These are phyloP conservation scores for Melanostoma scalare DNA, from an alignment of 2,888 invertebrate species.

Conservation along the genomic window DNA sequence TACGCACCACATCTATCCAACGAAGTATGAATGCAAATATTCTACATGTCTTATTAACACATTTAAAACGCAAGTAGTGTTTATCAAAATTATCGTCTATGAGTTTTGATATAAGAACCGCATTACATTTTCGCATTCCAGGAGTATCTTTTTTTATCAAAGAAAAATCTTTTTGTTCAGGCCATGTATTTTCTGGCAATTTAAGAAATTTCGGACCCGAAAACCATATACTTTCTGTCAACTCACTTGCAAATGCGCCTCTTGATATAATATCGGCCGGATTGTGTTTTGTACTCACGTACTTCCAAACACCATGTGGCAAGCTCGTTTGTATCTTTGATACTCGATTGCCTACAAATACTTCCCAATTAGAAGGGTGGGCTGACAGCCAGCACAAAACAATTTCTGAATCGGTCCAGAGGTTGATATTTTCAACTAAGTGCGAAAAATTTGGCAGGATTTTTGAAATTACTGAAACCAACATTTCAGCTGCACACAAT, in stretches of 20 bases:
- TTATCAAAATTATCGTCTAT: background rate
- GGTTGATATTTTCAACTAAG: background rate
- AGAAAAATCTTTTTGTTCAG: slow-evolving; percentile 3
- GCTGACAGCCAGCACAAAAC: background rate
- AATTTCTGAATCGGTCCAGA: slow-evolving; percentile 7
- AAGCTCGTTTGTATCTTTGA: slow-evolving; percentile 14
- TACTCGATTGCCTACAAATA: slow-evolving; percentile 3
- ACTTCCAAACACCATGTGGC: background rate
- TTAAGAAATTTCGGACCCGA: background rate
- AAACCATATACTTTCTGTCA: background rate
- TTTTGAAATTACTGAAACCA: background rate
- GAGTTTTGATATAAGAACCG: too few species aligned
- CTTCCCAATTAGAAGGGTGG: background rate
- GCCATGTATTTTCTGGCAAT: background rate
- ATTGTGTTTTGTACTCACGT: too few species aligned
- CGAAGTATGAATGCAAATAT: background rate
- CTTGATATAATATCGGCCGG: background rate
- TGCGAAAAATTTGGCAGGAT: background rate
- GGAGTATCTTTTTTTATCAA: slow-evolving; percentile 2
- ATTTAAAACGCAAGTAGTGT: background rate
- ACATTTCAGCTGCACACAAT: slow-evolving; percentile 7
- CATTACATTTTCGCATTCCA: background rate
- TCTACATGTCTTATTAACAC: background rate
- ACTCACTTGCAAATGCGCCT: background rate
- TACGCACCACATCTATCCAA: background rate